A percentile compares a stretch with the other conserved stretches of the same genome.
Evolutionary conservation across 2,888 invertebrate species (phyloP).

Genomic region (Galerucella calmariensis): DNA sequence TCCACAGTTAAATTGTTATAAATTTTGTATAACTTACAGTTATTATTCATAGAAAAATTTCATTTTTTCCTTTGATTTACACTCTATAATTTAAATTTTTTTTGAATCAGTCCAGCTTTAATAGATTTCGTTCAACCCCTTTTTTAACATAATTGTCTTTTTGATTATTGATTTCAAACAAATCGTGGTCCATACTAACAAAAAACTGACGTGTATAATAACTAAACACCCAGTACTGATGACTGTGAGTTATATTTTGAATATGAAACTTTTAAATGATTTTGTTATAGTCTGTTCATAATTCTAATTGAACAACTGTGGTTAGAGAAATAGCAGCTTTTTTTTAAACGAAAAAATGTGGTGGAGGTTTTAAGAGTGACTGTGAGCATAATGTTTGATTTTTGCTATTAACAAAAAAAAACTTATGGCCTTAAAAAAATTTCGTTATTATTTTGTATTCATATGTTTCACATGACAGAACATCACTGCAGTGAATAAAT

Average conservation of each 20-base stretch:
- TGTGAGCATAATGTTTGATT: constrained; percentile 45
- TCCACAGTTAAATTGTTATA: constrained; percentile 35
- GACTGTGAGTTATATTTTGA: constrained; percentile 30
- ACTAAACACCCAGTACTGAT: neutral
- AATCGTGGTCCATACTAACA: neutral
- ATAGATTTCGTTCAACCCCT: no score
- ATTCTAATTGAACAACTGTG: constrained; percentile 40
- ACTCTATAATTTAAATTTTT: no score
- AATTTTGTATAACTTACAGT: constrained; percentile 31
- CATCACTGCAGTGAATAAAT: constrained; percentile 60
- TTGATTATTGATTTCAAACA: no score
- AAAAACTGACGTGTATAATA: no score
- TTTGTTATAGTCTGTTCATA: constrained; percentile 40
- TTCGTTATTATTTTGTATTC: constrained; percentile 62
- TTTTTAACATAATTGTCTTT: no score
- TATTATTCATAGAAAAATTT: neutral
- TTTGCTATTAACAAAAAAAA: constrained; percentile 43
- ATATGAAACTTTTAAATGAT: constrained; percentile 34
- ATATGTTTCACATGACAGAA: constrained; percentile 60
- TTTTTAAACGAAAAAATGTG: constrained; percentile 50
- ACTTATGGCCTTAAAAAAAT: constrained; percentile 59
- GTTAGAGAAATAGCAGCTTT: constrained; percentile 52
- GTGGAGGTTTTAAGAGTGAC: constrained; percentile 58
- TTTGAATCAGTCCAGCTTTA: no score
- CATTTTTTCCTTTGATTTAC: no score